These are phyloP conservation scores for Euplagia quadripunctaria DNA, from an alignment of 2,888 invertebrate species.

Conservation along the genomic window DNA sequence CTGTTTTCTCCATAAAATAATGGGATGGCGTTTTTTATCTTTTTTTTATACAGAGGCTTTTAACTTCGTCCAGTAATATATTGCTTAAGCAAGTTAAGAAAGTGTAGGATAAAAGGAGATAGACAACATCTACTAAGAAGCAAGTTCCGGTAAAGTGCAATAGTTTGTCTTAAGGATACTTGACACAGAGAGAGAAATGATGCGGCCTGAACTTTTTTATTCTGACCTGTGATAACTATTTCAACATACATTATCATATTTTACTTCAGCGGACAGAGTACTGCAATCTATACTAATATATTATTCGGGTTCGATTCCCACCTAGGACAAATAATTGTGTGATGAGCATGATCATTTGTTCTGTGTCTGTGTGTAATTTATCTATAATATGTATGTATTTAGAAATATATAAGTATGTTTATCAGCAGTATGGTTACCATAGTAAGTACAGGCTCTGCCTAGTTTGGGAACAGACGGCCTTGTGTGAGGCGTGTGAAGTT, in stretches of 20 bases:
- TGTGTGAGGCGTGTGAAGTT: too few relatives aligned
- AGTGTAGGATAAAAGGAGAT: not conserved
- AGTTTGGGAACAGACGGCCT: too few relatives aligned
- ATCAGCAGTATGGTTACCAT: too few relatives aligned
- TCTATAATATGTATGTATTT: too few relatives aligned
- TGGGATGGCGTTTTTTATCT: not conserved
- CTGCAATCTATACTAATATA: too few relatives aligned
- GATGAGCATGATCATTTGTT: too few relatives aligned
- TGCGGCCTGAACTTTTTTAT: not conserved
- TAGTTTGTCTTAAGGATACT: not conserved
- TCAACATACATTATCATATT: not conserved
- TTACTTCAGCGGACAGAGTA: too few relatives aligned
- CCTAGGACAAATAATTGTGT: too few relatives aligned
- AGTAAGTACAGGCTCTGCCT: too few relatives aligned
- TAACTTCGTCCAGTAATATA: not conserved
- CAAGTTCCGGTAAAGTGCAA: not conserved
- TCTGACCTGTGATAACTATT: not conserved
- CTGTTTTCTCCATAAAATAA: conserved; percentile 3
- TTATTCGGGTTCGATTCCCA: too few relatives aligned
- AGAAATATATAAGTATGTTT: too few relatives aligned
- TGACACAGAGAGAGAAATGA: not conserved
- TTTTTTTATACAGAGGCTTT: conserved; percentile 1
- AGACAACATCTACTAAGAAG: not conserved
- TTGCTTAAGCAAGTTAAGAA: not conserved
- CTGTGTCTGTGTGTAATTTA: too few relatives aligned